Evolutionary conservation across 2,113 vertebrate genomes (phyloP).

Genomic region (Pomatorhinus ruficollis): DNA sequence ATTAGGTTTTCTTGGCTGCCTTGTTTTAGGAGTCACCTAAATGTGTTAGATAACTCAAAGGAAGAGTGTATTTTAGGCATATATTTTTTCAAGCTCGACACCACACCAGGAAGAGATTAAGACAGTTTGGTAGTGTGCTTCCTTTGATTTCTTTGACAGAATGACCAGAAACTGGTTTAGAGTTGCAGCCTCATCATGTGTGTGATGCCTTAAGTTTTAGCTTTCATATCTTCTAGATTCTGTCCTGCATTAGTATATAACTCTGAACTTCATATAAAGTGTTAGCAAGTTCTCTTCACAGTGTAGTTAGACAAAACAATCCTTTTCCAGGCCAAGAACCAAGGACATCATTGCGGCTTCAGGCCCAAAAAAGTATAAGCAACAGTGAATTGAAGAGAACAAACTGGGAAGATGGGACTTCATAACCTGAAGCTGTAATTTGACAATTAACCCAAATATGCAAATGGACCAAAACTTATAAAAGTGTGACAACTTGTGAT

Average conservation of each 20-base stretch:
- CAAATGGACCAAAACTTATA: neutral
- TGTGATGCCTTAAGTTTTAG: neutral
- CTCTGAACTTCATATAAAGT: neutral
- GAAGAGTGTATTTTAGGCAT: neutral
- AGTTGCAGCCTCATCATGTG: neutral
- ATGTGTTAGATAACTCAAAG: neutral
- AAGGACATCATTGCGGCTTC: neutral
- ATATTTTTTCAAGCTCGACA: neutral
- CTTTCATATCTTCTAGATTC: neutral
- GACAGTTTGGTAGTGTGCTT: neutral
- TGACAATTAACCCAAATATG: neutral
- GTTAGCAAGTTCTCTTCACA: neutral
- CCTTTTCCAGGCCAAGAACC: neutral
- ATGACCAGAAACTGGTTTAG: neutral
- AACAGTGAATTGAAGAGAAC: neutral
- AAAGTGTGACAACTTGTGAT: neutral
- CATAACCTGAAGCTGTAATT: neutral
- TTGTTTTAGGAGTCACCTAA: neutral
- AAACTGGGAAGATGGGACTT: neutral
- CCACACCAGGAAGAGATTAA: neutral
- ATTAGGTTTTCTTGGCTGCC: neutral
- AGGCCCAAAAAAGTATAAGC: neutral
- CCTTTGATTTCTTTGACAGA: neutral
- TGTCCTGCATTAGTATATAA: neutral
- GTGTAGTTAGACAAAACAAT: neutral